A percentile compares a stretch with the other conserved stretches of the same genome.
These are phyloP conservation scores for Chelmon rostratus DNA, from an alignment of 2,797 vertebrate genomes.

Conservation along the genomic window DNA sequence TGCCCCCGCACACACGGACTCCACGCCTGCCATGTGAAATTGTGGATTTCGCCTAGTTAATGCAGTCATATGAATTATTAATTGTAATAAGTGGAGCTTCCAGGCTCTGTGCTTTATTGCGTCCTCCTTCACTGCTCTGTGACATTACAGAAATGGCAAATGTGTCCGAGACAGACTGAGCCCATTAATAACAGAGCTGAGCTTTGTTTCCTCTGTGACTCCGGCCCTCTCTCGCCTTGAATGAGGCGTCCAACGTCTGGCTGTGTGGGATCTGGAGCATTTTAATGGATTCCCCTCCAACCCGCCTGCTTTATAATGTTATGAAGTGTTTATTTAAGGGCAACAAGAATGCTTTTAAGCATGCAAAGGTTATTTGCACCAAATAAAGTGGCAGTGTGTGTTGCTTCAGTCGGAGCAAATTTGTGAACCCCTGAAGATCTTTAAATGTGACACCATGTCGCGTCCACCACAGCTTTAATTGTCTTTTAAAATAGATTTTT, in stretches of 20 bases:
- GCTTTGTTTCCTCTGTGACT: slow-evolving; percentile 55
- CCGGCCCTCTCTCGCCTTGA: slow-evolving; percentile 24
- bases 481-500: not conserved
- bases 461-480: not conserved
- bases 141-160: slow-evolving; percentile 75
- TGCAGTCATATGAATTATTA: slow-evolving; percentile 80
- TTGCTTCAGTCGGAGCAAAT: slow-evolving; percentile 5
- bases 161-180: slow-evolving; percentile 62
- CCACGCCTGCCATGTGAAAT: slow-evolving; percentile 55
- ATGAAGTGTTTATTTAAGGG: slow-evolving; percentile 51
- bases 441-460: not conserved
- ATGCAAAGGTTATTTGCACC: slow-evolving; percentile 24
- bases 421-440: slow-evolving; percentile 14
- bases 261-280: slow-evolving; percentile 33
- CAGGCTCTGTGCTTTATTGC: slow-evolving; percentile 73
- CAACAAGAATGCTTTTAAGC: slow-evolving; percentile 28
- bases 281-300: slow-evolving; percentile 46
- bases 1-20: slow-evolving; percentile 15
- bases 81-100: slow-evolving; percentile 78
- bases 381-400: slow-evolving; percentile 13
- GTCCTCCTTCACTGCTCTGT: slow-evolving; percentile 65
- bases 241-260: slow-evolving; percentile 21
- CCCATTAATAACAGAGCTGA: slow-evolving; percentile 66
- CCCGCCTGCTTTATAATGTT: slow-evolving; percentile 34
- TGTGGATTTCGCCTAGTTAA: slow-evolving; percentile 70